Evolutionary conservation across 2,888 invertebrate genomes (phyloP), one percentile per base, ranked within the genome.

Genomic region (Erynnis tages): DNA sequence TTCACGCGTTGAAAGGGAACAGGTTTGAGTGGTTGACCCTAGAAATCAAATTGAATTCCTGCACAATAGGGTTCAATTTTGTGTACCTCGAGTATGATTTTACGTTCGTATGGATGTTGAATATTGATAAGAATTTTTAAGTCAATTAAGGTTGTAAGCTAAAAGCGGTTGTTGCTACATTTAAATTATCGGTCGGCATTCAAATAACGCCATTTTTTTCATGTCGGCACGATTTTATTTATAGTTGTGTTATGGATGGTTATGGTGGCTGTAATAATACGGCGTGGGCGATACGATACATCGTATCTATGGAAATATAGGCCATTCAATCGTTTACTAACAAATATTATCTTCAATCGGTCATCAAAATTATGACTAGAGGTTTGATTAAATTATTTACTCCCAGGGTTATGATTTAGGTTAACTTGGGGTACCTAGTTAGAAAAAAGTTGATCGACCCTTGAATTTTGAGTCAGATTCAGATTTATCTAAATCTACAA

Each of bases 71-170:
- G 76, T 71, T 66, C 54, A 70, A 49, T 70, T 71, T 79, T 21
- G 53, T 38, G 29, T 54, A 44, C 5, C 11, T 10, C 6, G 4
- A 16, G 34, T 23, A 61, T 67, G 71, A 62, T 70, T 63, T 63
- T 66, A 63, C 57, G 61, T 54, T 65, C 65, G 60, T 63, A 57
- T 48, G 34, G 54, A 41, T 47, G 40, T 57, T 46, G 63, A 66
- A 68, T 82, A 88, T 88, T 86, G 87, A 88, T 89, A 88, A 89
- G 85, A 86, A 87, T 88, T 89, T 89, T 89, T 89, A 88, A 88
- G 88, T 89, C 88, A 89, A 89, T 88, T 89, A 89, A 87, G 87
- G 88, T 86, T 89, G 88, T 89, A 88, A 87, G 88, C 86, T 89
- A 88, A 89, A 89, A 87, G 88, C 87, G 82, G 87, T 88, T 89